phyloP scores from a whole-genome alignment of 2,113 vertebrate species.

The Xiphophorus maculatus region DNA sequence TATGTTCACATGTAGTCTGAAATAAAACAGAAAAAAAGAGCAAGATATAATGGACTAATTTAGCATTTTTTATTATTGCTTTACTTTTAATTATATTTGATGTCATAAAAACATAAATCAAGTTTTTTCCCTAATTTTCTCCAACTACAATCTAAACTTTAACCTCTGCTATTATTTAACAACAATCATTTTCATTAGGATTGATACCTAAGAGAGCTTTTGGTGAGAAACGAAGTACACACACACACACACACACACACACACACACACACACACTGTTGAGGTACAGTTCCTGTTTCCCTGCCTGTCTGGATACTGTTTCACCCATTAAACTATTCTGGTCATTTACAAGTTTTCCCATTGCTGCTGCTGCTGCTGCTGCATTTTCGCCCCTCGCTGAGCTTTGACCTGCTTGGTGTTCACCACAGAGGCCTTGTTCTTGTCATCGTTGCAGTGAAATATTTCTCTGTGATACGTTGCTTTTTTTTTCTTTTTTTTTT shows the following conservation, averaged over 20 bases:
- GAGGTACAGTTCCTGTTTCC: constrained; percentile 17
- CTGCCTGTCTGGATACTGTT: constrained; percentile 30
- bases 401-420: not conserved
- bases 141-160: not conserved
- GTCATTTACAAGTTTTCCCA: constrained; percentile 38
- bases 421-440: not conserved
- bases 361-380: not conserved
- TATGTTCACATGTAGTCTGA: constrained; percentile 98
- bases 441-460: not conserved
- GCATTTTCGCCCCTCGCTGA: not conserved
- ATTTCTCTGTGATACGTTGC: too few relatives aligned
- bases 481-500: not conserved
- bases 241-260: not conserved
- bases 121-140: not conserved
- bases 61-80: not conserved
- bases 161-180: not conserved
- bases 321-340: constrained; percentile 49
- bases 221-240: not conserved
- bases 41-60: constrained; percentile 79
- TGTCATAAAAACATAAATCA: not conserved
- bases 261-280: not conserved
- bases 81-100: not conserved
- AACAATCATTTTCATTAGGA: not conserved
- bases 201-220: not conserved
- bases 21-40: constrained; percentile 83